Conservation (phyloP, 2,797 vertebrate species). For the Dromococcyx pavoninus region DNA sequence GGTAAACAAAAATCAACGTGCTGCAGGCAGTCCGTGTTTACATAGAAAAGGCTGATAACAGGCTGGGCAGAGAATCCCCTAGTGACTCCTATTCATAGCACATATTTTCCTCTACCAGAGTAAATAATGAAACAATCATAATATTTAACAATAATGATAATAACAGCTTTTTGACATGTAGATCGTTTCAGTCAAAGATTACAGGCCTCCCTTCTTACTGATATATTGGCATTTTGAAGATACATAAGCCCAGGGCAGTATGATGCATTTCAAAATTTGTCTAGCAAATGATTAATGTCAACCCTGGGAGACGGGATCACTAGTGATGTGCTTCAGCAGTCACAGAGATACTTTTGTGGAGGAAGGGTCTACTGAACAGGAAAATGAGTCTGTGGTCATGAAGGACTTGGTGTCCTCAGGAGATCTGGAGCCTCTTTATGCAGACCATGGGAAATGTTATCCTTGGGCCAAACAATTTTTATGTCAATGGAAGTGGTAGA, state of each 20-base stretch:
- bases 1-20: not conserved
- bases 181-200: not conserved
- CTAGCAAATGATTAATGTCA: not conserved
- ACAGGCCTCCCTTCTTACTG: not conserved
- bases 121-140: constrained; percentile 14
- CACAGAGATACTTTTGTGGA: not conserved
- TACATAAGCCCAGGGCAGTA: not conserved
- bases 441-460: not conserved
- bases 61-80: not conserved
- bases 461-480: not conserved
- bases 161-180: not conserved
- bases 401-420: not conserved
- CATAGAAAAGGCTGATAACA: not conserved
- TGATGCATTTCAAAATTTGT: not conserved
- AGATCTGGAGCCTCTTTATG: not conserved
- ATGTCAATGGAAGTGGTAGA: not conserved
- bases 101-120: not conserved
- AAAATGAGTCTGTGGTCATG: not conserved
- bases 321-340: not conserved
- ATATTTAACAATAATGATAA: not conserved
- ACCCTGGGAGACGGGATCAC: not conserved
- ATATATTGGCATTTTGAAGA: not conserved
- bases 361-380: not conserved
- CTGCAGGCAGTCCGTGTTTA: not conserved
- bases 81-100: not conserved